Conservation (phyloP, 2,888 invertebrate species). For the Cephus rjabovi region DNA sequence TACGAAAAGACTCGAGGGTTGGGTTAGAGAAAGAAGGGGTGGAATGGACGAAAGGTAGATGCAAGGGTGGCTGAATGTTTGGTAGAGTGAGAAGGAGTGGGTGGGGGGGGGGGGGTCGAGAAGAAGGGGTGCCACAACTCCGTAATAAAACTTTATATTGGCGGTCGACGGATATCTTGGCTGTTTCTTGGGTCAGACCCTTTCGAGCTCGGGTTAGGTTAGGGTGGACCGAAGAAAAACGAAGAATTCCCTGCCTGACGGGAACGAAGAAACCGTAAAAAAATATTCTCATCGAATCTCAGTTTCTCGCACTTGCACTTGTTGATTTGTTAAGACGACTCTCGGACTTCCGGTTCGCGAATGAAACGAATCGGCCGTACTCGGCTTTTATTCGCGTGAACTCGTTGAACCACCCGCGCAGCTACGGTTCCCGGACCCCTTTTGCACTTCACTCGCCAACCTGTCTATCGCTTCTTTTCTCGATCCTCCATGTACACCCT, state of each 20-base stretch:
- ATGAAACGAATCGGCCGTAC: not conserved
- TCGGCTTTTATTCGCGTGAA: not conserved
- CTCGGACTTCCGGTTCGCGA: not conserved
- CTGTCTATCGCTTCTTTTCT: no score
- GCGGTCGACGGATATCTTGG: conserved; percentile 11
- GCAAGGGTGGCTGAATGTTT: not conserved
- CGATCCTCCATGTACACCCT: no score
- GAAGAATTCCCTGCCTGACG: not conserved
- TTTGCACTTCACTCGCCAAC: no score
- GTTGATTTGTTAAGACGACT: not conserved
- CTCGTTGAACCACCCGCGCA: not conserved
- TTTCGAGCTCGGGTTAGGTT: not conserved
- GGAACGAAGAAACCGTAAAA: not conserved
- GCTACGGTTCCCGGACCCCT: no score
- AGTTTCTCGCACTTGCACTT: not conserved
- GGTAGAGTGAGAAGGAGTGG: not conserved
- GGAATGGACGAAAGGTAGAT: not conserved
- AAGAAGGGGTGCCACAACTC: conserved; percentile 19
- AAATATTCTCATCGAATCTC: not conserved
- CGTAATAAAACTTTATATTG: conserved; percentile 37
- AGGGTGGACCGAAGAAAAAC: not conserved
- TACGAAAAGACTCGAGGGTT: not conserved
- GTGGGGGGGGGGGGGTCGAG: not conserved
- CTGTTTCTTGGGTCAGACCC: not conserved
- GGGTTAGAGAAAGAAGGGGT: not conserved